Evolutionary conservation across 2,888 invertebrate genomes (phyloP), one percentile per base, ranked within the genome.

Genomic region (Ormyrus rosae): DNA sequence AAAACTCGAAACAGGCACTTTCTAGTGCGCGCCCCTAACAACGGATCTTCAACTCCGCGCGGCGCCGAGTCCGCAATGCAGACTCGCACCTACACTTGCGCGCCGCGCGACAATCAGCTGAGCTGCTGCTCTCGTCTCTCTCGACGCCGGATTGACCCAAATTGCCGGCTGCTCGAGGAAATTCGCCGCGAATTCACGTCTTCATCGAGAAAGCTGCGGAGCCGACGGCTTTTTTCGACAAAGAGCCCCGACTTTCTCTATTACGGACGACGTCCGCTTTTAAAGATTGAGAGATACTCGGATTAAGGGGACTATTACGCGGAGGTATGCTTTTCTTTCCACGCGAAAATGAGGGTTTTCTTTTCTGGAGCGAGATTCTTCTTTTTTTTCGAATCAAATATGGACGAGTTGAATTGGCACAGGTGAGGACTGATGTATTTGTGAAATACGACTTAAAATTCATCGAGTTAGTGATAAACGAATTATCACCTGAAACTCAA

Each of bases 111-210:
- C 34, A 34, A 34, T 34, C 34, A 34, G 34, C 2, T 2, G 34
- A 34, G 34, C 34, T 4, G 34, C 34, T 4, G n/a, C n/a, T 11
- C n/a, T 9, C 58, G 9, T 58, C 60, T 60, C 60, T 60, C 60
- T 34, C 13, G 60, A 34, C 45, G 60, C 19, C 46, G 55, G 61
- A 71, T 72, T 63, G 71, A 72, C 71, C 71, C 71, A 53, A 72
- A 72, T 72, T 45, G 61, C 60, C 11, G 60, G 50, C 67, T 53
- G 53, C 67, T 67, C 45, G 68, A 46, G 50, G 50, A 60, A 70
- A 70, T 70, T 70, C 70, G 48, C 48, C 10, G 60, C 60, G 46
- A 8, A 34, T 60, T 70, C 63, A 72, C 71, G 51, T 72, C 61
- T 63, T 72, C 61, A 72, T 72, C 61, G 71, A 0, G 10, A 6